Evolutionary conservation across 2,888 invertebrate species (phyloP), one percentile per base, ranked within the genome.

Genomic region (Oithona nana): DNA sequence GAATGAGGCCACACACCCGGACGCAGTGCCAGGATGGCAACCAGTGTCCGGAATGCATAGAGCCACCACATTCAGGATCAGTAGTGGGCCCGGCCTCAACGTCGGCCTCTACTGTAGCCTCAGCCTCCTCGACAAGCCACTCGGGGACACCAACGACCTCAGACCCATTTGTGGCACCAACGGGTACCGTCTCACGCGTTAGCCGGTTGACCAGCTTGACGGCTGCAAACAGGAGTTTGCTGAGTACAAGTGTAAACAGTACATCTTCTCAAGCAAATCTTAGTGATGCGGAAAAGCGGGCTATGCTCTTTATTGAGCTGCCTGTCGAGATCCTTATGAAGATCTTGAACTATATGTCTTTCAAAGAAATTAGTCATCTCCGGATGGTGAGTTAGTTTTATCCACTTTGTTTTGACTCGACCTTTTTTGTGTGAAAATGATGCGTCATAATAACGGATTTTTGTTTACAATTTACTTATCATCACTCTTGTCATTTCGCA

Each of bases 291-390:
- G 67, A 68, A 65, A 66, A 68, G 65, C 70, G 61, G 65, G 68
- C 67, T 68, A 29, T 73, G 28, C 73, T 75, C 70, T 72, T 88
- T 65, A 74, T 86, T 66, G 83, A 88, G 73, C 74, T 89, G 70
- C 89, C 88, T 26, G 78, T 80, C 67, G 88, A 89, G 76, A 76
- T 89, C 67, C 74, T 86, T 65, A 83, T 85, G 71, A 86, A 86
- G 73, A 83, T 88, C 67, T 80, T 87, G 68, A 77, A 81, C 66
- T 82, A 81, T 70, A 73, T 86, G 69, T 81, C 81, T 67, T 88
- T 80, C 74, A 86, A 86, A 73, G 81, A 79, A 71, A 80, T 87
- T 68, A 84, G 85, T 64, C 83, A 85, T 70, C 74, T 86, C 68
- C 80, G 88, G 76, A 78, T 83, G 77, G 88, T 88, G 77, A 30